These are phyloP conservation scores for Amia ocellicauda DNA, from an alignment of 2,113 vertebrate species.

Conservation along the genomic window DNA sequence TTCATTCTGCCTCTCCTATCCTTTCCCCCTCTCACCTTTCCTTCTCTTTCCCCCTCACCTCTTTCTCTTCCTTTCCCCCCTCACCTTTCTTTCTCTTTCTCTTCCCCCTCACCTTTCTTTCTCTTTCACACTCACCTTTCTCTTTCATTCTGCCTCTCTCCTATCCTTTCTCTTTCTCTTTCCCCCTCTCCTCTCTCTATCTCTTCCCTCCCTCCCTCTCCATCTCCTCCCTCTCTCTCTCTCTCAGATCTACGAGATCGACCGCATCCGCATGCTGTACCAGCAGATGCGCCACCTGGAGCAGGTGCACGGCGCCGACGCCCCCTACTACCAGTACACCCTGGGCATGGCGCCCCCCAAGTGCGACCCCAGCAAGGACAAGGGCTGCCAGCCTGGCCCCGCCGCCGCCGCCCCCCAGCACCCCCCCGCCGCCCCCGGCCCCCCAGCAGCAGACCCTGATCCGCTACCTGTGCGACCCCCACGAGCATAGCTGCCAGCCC, in stretches of 20 bases:
- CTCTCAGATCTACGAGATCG: slow-evolving; percentile 71
- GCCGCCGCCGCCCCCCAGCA: slow-evolving; percentile 35
- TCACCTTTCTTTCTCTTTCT: too few relatives aligned
- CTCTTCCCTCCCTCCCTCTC: not conserved
- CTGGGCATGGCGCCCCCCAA: slow-evolving; percentile 50
- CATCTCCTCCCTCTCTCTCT: not conserved
- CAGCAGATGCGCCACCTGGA: slow-evolving; percentile 74
- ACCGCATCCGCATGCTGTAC: slow-evolving; percentile 70
- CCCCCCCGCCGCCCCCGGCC: slow-evolving; percentile 33
- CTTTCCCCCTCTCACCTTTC: too few relatives aligned
- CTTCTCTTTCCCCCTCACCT: too few relatives aligned
- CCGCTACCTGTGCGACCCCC: slow-evolving; percentile 60
- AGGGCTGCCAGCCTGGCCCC: slow-evolving; percentile 48
- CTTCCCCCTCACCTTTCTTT: too few relatives aligned
- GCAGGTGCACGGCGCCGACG: slow-evolving; percentile 63
- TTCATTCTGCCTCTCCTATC: too few relatives aligned
- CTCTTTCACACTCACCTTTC: too few relatives aligned
- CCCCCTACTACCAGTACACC: slow-evolving; percentile 62
- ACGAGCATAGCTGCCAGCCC: slow-evolving; percentile 69
- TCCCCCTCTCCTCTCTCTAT: too few relatives aligned
- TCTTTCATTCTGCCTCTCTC: too few relatives aligned
- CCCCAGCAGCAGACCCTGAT: slow-evolving; percentile 30
- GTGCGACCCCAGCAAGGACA: slow-evolving; percentile 65
- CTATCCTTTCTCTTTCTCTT: not conserved
- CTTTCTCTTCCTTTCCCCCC: too few relatives aligned